phyloP scores from a whole-genome alignment of 2,888 invertebrate species.

The Geotrupes spiniger region DNA sequence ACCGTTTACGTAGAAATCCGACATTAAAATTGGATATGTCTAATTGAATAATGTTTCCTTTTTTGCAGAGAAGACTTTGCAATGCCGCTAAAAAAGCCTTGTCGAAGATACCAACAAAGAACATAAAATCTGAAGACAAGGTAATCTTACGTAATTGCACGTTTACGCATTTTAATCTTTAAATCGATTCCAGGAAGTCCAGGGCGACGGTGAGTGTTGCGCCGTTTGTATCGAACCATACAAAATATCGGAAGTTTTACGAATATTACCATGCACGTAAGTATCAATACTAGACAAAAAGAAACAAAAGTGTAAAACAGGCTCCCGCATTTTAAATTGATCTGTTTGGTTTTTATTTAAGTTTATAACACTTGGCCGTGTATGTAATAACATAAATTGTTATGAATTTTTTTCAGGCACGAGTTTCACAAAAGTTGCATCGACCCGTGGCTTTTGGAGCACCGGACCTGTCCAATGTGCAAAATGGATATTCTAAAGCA shows the following conservation, averaged over 20 bases:
- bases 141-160: slow-evolving; percentile 11
- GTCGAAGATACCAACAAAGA: slow-evolving; percentile 88
- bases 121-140: slow-evolving; percentile 82
- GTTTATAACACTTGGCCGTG: too few species aligned
- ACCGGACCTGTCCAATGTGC: slow-evolving; percentile 95
- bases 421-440: slow-evolving; percentile 95
- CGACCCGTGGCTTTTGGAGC: slow-evolving; percentile 93
- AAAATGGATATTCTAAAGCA: slow-evolving; percentile 93
- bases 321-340: slow-evolving; percentile 11
- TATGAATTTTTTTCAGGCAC: slow-evolving; percentile 70
- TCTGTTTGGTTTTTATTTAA: too few species aligned
- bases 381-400: too few species aligned
- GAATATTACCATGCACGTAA: slow-evolving; percentile 91
- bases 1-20: too few species aligned
- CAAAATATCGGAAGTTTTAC: slow-evolving; percentile 79
- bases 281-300: slow-evolving; percentile 39
- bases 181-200: slow-evolving; percentile 60
- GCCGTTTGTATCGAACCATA: slow-evolving; percentile 95
- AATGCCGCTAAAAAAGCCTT: slow-evolving; percentile 92
- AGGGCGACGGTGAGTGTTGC: slow-evolving; percentile 85
- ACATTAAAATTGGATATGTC: slow-evolving; percentile 2
- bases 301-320: too few species aligned
- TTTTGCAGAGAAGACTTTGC: slow-evolving; percentile 76
- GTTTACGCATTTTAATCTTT: not conserved
- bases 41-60: slow-evolving; percentile 13